A percentile compares a stretch with the other conserved stretches of the same genome.
phyloP scores from a whole-genome alignment of 2,113 vertebrate genomes.

The Salvelinus namaycush region DNA sequence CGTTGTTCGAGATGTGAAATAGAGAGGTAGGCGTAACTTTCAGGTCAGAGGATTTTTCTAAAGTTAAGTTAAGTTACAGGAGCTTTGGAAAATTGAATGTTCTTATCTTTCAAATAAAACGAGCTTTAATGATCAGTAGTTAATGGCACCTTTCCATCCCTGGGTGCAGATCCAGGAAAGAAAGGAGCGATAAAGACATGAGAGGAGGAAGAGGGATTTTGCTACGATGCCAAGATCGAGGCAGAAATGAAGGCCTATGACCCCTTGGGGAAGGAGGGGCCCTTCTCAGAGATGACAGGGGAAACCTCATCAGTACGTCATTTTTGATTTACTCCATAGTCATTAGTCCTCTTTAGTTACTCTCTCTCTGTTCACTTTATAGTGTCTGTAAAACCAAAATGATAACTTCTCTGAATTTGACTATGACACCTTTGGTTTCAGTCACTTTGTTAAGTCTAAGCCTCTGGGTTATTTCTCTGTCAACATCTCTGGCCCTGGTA shows the following conservation, averaged over 20 bases:
- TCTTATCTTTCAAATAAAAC: background rate
- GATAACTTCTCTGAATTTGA: too few relatives aligned
- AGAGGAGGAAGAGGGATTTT: constrained; percentile 78
- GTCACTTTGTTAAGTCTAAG: too few relatives aligned
- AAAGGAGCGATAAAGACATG: constrained; percentile 77
- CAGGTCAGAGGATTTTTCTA: background rate
- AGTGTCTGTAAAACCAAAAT: too few relatives aligned
- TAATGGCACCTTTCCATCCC: background rate
- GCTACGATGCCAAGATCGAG: constrained; percentile 81
- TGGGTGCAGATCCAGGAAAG: constrained; percentile 82
- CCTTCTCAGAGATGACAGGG: constrained; percentile 82
- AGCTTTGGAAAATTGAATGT: background rate
- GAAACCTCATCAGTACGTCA: constrained; percentile 89
- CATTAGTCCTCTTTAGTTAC: background rate
- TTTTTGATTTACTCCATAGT: background rate
- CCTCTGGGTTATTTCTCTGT: background rate
- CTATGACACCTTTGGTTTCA: too few relatives aligned
- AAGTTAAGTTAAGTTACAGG: background rate
- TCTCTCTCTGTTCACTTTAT: too few relatives aligned
- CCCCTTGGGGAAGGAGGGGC: constrained; percentile 93
- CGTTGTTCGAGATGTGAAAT: too few relatives aligned
- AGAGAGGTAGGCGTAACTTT: background rate
- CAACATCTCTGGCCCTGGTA: background rate
- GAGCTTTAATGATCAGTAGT: background rate
- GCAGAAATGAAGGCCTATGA: constrained; percentile 85